phyloP scores from a whole-genome alignment of 2,797 vertebrate species.

The Bufotes viridis region DNA sequence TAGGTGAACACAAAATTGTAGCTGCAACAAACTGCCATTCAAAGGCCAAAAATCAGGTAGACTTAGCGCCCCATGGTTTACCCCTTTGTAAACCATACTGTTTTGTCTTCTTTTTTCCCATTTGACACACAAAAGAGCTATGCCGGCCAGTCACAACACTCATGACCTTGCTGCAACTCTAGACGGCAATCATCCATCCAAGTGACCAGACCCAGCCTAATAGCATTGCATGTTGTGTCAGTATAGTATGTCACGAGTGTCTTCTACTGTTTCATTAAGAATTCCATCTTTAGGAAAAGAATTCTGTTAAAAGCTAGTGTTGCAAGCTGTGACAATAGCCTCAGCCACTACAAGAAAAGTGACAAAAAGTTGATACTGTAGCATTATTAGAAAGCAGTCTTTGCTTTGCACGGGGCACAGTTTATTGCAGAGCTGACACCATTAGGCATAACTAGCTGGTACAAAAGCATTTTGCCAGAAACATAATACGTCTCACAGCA shows the following conservation, averaged over 20 bases:
- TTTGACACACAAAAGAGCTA: too few species aligned
- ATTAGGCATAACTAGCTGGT: neutral
- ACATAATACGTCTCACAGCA: constrained; percentile 8
- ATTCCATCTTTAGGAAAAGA: neutral
- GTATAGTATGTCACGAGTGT: neutral
- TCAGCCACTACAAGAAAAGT: neutral
- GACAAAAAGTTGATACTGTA: neutral
- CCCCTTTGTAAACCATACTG: too few species aligned
- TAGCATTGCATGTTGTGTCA: neutral
- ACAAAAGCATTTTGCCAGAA: neutral
- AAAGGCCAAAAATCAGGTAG: too few species aligned
- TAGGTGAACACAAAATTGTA: too few species aligned
- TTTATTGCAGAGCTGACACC: neutral
- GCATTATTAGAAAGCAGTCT: neutral
- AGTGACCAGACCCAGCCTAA: neutral
- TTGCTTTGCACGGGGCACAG: neutral
- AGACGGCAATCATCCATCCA: neutral
- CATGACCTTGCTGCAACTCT: neutral
- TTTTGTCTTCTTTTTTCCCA: too few species aligned
- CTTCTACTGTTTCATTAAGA: neutral
- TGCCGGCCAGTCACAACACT: neutral
- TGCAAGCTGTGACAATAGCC: neutral
- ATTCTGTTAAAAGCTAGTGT: neutral
- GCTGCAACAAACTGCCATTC: too few species aligned
- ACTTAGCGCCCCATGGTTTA: too few species aligned